Conservation (phyloP, 30 jellyfish, hydroid and myxozoan species). For the Sanderia malayensis region DNA sequence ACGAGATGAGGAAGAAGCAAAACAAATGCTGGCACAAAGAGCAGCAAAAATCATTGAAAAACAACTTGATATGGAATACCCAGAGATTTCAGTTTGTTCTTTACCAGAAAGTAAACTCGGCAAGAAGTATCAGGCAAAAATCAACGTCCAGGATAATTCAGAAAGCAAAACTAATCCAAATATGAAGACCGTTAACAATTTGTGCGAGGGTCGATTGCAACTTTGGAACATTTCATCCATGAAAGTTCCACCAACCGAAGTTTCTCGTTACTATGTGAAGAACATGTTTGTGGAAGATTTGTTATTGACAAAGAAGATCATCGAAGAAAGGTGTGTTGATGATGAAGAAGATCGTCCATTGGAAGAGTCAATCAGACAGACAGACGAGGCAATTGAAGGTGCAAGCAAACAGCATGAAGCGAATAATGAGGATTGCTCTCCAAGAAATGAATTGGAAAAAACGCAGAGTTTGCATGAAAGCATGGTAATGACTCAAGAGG, state of each 20-base stretch:
- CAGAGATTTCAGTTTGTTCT: background rate
- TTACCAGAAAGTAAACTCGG: conserved; percentile 22
- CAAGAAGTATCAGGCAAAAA: conserved; percentile 4
- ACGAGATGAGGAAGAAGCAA: conserved; percentile 58
- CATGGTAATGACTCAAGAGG: conserved; percentile 28
- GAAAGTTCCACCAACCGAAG: background rate
- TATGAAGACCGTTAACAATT: too few species aligned
- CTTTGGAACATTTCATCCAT: conserved; percentile 42
- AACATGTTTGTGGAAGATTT: conserved; percentile 31
- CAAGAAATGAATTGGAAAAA: background rate
- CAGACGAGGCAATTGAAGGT: background rate
- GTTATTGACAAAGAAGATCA: conserved; percentile 2
- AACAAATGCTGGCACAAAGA: conserved; percentile 4
- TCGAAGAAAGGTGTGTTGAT: background rate
- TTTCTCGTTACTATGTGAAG: conserved; percentile 19
- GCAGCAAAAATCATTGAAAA: background rate
- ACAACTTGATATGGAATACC: background rate
- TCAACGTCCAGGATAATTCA: too few species aligned
- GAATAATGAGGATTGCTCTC: background rate
- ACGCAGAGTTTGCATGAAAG: conserved; percentile 7
- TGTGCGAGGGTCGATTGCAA: too few species aligned
- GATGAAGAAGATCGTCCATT: background rate
- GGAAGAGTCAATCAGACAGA: background rate
- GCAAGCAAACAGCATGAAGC: background rate
- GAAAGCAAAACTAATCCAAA: too few species aligned